A percentile compares a stretch with the other conserved stretches of the same genome.
phyloP scores from a whole-genome alignment of 2,113 vertebrate genomes.

The Phylloscopus whistleri region DNA sequence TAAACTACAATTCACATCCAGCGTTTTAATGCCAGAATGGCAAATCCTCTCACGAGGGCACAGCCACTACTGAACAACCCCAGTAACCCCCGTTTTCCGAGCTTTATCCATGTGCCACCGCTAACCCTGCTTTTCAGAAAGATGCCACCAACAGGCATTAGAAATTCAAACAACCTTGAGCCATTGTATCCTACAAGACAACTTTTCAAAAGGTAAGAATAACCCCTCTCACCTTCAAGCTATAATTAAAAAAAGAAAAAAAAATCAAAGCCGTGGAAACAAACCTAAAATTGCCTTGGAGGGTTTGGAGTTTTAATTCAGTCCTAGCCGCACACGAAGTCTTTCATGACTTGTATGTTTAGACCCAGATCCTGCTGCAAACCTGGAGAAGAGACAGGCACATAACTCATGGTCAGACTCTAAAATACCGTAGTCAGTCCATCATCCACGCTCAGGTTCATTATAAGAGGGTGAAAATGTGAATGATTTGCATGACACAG shows the following conservation, averaged over 20 bases:
- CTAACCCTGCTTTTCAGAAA: background rate
- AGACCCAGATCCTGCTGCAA: background rate
- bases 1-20: background rate
- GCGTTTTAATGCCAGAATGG: background rate
- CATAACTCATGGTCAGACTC: background rate
- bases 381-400: background rate
- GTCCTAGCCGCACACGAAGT: background rate
- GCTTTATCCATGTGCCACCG: background rate
- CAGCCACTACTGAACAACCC: background rate
- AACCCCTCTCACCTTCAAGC: background rate
- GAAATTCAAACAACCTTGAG: background rate
- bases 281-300: background rate
- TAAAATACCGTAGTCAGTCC: background rate
- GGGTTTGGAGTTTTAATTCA: background rate
- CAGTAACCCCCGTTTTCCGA: accelerated
- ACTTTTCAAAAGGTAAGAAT: background rate
- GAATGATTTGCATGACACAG: accelerated
- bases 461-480: background rate
- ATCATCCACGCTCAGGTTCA: background rate
- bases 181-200: background rate
- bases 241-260: background rate
- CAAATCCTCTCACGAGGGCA: background rate
- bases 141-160: background rate
- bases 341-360: background rate
- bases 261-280: background rate